Evolutionary conservation across 2,797 vertebrate genomes (phyloP).

Genomic region (Sebastes itinus): DNA sequence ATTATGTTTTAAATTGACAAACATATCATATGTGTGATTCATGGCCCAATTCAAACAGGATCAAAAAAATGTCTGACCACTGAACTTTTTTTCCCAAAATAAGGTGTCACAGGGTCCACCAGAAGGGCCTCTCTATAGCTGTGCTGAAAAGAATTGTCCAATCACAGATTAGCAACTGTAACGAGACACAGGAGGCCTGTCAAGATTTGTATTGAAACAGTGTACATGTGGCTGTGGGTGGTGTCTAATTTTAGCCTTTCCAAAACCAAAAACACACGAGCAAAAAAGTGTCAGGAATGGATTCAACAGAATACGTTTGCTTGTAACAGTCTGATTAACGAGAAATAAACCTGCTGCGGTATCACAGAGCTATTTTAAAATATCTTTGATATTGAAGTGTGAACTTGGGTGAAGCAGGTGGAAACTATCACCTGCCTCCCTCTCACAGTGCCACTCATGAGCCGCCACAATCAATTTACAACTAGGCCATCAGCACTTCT

Average conservation of each 20-base stretch:
- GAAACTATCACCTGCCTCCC: conserved; percentile 13
- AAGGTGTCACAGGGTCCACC: too few relatives aligned
- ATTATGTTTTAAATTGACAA: too few relatives aligned
- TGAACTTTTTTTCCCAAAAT: too few relatives aligned
- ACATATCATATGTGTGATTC: too few relatives aligned
- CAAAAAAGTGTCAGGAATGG: background rate
- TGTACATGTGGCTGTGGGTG: background rate
- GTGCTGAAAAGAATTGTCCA: background rate
- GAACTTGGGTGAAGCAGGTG: conserved; percentile 2
- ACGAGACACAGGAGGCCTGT: background rate
- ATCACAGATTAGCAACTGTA: background rate
- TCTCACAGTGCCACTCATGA: conserved; percentile 22
- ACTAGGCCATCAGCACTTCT: conserved; percentile 10
- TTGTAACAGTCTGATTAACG: background rate
- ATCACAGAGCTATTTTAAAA: background rate
- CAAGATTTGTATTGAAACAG: background rate
- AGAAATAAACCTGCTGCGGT: too few relatives aligned
- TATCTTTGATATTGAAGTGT: background rate
- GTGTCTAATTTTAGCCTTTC: background rate
- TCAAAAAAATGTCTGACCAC: too few relatives aligned
- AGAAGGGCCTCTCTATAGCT: background rate
- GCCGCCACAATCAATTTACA: conserved; percentile 30
- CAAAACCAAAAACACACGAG: background rate
- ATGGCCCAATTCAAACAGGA: too few relatives aligned
- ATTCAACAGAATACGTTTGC: background rate